Evolutionary conservation across 2,888 invertebrate genomes (phyloP), one percentile per base, ranked within the genome.

Genomic region (Mimachlamys varia): DNA sequence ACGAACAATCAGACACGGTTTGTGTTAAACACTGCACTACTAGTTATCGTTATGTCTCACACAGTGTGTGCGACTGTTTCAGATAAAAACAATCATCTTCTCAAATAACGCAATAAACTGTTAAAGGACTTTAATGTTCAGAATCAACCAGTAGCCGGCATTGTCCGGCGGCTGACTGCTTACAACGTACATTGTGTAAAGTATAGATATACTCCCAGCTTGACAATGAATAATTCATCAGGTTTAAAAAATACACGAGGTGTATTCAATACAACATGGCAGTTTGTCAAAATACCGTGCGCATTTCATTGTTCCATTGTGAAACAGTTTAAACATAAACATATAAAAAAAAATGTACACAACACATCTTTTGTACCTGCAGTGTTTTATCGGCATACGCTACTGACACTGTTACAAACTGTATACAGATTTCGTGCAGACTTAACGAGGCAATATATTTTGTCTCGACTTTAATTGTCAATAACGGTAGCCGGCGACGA

Each of bases 281-380:
- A 76, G 33, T 76, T 76, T 76, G 76, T 76, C 76, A 76, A 76
- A 76, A 76, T 33, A 15, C 15, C 27, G 22, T 19, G 13, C 76
- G 76, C 33, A 10, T 33, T 76, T 76, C 15, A 76, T 76, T 76
- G 76, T 33, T 76, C 27, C 27, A 13, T 76, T 76, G 76, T 76
- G 33, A 76, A 76, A 33, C 76, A 76, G 76, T 76, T 76, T 33
- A 0, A 76, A 76, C 33, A 15, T 76, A 76, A 76, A 76, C 76
- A 76, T 27, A 33, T 76, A 76, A 76, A 62, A 76, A 62, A 62
- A 76, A 76, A 76, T 76, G 33, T 33, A 76, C 76, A 76, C 76
- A 76, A 1, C 27, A 76, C 76, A 76, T 2, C 27, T 19, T 76
- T 0, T 76, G 27, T 13, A 10, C 27, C 33, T 33, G 33, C 33